Evolutionary conservation across 2,797 vertebrate genomes (phyloP).

Genomic region (Ceryle rudis): DNA sequence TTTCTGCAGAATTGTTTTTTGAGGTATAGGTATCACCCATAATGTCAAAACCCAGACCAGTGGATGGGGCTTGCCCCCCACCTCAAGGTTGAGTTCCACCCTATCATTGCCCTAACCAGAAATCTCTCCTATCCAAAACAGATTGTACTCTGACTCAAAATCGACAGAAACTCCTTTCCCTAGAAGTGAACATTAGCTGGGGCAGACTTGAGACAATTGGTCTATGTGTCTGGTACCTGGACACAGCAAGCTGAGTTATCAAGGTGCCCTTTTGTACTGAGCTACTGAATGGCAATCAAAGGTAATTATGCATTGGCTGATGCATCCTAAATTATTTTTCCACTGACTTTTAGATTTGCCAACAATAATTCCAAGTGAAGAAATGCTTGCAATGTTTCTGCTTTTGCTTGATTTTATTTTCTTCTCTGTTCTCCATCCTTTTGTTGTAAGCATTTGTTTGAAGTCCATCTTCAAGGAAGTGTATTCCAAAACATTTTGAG

Average conservation of each 20-base stretch:
- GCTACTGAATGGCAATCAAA: background rate
- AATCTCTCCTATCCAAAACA: background rate
- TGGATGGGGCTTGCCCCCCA: background rate
- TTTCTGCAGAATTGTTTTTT: background rate
- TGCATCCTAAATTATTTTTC: background rate
- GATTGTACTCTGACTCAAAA: background rate
- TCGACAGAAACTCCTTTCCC: background rate
- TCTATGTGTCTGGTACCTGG: background rate
- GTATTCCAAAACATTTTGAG: background rate
- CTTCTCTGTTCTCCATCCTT: background rate
- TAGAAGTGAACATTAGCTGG: background rate
- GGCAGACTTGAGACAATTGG: background rate
- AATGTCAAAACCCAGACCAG: background rate
- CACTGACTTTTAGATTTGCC: background rate
- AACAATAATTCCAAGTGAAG: background rate
- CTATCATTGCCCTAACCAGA: background rate
- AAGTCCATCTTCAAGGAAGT: background rate
- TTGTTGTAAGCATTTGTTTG: background rate
- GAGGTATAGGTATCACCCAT: background rate
- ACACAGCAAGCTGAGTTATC: background rate
- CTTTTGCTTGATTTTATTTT: background rate
- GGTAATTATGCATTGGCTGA: background rate
- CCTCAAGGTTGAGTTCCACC: background rate
- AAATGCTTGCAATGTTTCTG: background rate
- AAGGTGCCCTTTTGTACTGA: background rate